Conservation (phyloP, 2,113 vertebrate genomes). For the Thamnophis sirtalis region DNA sequence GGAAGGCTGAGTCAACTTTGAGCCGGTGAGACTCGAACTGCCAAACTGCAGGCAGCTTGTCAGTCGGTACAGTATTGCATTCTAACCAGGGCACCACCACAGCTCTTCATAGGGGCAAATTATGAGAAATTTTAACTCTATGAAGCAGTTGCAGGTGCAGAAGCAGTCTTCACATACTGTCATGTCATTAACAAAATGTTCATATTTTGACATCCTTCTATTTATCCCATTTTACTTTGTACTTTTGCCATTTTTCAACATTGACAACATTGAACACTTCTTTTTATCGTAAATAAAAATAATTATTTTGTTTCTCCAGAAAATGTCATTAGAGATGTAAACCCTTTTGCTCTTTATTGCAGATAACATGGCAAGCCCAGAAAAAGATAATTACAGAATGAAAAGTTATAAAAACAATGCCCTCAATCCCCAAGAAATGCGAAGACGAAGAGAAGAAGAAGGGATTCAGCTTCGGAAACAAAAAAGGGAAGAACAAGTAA, state of each 20-base stretch:
- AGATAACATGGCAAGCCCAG: conserved; percentile 85
- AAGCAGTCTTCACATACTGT: background rate
- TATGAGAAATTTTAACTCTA: background rate
- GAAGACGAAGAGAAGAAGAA: conserved; percentile 88
- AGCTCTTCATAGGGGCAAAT: background rate
- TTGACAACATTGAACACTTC: background rate
- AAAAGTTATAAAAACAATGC: conserved; percentile 96
- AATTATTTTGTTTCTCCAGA: background rate
- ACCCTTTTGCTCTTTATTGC: conserved; percentile 30
- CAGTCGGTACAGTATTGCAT: too few species aligned
- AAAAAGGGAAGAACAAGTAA: conserved; percentile 90
- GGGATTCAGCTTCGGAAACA: conserved; percentile 91
- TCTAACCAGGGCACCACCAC: too few species aligned
- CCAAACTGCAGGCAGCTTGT: too few species aligned
- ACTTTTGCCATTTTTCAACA: background rate
- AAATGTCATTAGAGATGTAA: background rate
- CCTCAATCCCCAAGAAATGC: conserved; percentile 91
- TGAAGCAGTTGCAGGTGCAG: background rate
- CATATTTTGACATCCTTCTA: background rate
- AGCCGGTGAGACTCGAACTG: too few species aligned
- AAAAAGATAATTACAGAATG: conserved; percentile 86
- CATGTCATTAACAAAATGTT: background rate
- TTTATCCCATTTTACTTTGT: background rate
- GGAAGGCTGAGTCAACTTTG: too few species aligned
- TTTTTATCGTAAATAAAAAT: background rate